Evolutionary conservation across 1,140 invertebrate genomes (phyloP).

Genomic region (Helicorthomorpha holstii): DNA sequence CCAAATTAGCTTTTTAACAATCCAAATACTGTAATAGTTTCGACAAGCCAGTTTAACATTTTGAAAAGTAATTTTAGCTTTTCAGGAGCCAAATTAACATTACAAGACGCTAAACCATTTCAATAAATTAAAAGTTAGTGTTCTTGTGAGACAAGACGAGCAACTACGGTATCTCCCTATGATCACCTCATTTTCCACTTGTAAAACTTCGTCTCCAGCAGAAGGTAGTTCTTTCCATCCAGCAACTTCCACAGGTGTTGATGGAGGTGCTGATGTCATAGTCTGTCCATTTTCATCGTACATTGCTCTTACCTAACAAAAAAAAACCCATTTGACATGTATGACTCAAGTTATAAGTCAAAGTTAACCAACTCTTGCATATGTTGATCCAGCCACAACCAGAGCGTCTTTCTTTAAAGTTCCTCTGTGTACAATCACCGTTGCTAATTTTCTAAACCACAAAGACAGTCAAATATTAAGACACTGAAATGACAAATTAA

Average conservation of each 20-base stretch:
- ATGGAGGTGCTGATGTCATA: conserved; percentile 50
- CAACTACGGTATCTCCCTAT: not conserved
- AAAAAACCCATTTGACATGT: conserved; percentile 1
- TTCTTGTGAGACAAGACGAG: no score
- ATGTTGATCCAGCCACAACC: conserved; percentile 63
- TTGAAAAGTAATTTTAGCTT: no score
- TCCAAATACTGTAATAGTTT: no score
- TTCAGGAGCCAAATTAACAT: no score
- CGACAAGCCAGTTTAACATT: no score
- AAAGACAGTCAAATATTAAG: conserved; percentile 6
- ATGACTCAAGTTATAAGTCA: not conserved
- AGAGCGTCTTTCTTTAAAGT: conserved; percentile 62
- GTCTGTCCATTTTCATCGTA: conserved; percentile 55
- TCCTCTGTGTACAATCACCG: conserved; percentile 73
- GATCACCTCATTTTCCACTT: conserved; percentile 58
- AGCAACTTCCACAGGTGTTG: conserved; percentile 67
- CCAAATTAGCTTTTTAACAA: no score
- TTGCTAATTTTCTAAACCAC: conserved; percentile 57
- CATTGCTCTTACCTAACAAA: conserved; percentile 46
- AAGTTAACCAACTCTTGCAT: conserved; percentile 48
- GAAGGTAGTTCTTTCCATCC: conserved; percentile 75
- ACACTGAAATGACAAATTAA: no score
- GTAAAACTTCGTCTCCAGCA: conserved; percentile 68
- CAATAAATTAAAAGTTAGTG: no score
- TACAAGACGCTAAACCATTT: no score